Evolutionary conservation across 2,113 vertebrate species (phyloP), one percentile per base, ranked within the genome.

Genomic region (Candoia aspera): DNA sequence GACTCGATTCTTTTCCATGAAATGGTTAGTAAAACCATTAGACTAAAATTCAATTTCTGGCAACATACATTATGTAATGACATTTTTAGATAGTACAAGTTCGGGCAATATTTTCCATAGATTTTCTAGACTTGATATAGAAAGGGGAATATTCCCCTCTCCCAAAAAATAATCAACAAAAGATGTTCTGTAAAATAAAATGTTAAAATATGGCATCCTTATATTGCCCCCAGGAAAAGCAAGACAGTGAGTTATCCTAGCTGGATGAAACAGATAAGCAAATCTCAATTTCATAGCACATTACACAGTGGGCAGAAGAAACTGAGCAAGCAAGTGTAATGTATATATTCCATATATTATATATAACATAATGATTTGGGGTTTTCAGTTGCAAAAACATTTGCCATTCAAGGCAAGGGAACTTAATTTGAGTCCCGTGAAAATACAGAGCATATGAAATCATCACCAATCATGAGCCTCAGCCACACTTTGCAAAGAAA

Each of bases 401-500:
- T 58, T 68, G 55, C 57, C 57, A 24, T 19, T 15, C 26, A 59
- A 88, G 29, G 55, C 53, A 84, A 88, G 54, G 29, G 68, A 92
- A 53, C 37, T 29, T 60, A 57, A 54, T 33, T n/a, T 84, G 29
- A n/a, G 24, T 19, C 46, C 55, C 29, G 26, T 60, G 73, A 92
- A 92, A 92, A 89, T 84, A 84, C 62, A 54, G 68, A 89, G 87
- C 42, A 84, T 33, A 84, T 62, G 42, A 84, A 89, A 84, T 24
- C 11, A 58, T 37, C 73, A 79, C 87, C 73, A 92, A 62, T 15
- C 87, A 42, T 8, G 6, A 60, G 37, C 86, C 10, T 88, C 86
- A 89, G 91, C 87, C 91, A 84, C 83, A 88, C n/a, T 54, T 59
- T 42, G 57, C 11, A 62, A 84, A 62, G 87, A 84, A 84, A 92